phyloP scores from a whole-genome alignment of 2,888 invertebrate genomes.

The Agrotis segetum region DNA sequence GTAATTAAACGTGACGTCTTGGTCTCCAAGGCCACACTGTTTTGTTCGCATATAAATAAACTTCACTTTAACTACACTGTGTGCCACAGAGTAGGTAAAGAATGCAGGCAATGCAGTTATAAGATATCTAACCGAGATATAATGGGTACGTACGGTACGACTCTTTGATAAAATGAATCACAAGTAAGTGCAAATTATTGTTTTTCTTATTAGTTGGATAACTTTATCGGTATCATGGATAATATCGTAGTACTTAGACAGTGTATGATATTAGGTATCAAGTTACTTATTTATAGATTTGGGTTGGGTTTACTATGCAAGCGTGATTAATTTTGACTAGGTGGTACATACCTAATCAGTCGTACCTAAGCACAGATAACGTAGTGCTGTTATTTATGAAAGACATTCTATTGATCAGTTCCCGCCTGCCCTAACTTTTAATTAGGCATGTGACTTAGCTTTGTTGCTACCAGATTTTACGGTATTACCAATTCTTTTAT shows the following conservation, averaged over 20 bases:
- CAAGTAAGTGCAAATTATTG: conserved; percentile 48
- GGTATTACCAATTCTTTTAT: neutral
- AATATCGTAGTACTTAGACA: conserved; percentile 8
- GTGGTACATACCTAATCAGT: neutral
- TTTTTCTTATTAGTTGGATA: conserved; percentile 22
- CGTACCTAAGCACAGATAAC: conserved; percentile 20
- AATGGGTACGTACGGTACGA: no score
- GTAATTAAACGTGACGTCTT: conserved; percentile 50
- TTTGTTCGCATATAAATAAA: conserved; percentile 29
- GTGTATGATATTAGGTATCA: conserved; percentile 14
- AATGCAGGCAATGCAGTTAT: neutral
- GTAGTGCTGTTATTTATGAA: conserved; percentile 7
- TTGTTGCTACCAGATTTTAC: no score
- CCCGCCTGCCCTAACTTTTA: neutral
- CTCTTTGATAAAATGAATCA: conserved; percentile 24
- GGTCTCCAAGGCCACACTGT: conserved; percentile 48
- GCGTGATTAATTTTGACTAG: conserved; percentile 17
- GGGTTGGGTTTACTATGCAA: conserved; percentile 12
- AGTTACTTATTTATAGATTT: conserved; percentile 14
- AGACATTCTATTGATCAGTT: neutral
- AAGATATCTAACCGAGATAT: neutral
- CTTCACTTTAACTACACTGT: conserved; percentile 12
- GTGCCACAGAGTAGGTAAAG: conserved; percentile 19
- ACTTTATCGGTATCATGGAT: conserved; percentile 18
- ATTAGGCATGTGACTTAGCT: neutral